A percentile compares a stretch with the other conserved stretches of the same genome.
These are phyloP conservation scores for Sinotaia quadrata DNA, from an alignment of 2,888 invertebrate genomes.

Conservation along the genomic window DNA sequence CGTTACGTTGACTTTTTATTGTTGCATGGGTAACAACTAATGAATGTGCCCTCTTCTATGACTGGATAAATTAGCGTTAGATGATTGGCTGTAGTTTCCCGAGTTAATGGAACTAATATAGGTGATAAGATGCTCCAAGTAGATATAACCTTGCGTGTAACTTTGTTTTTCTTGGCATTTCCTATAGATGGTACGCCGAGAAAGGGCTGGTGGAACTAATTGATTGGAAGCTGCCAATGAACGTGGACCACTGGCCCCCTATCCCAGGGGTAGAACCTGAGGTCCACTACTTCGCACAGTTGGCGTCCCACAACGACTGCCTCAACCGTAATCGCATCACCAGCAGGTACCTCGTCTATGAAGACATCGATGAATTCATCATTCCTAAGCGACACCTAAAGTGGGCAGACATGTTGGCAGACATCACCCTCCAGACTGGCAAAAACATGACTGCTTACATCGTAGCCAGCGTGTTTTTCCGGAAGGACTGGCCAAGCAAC, in stretches of 20 bases:
- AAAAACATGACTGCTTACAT: neutral
- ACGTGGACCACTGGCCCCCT: constrained; percentile 22
- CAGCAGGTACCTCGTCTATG: constrained; percentile 59
- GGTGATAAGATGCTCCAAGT: too few species aligned
- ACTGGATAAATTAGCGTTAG: too few species aligned
- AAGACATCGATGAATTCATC: constrained; percentile 69
- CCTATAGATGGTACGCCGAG: constrained; percentile 21
- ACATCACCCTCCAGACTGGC: constrained; percentile 6
- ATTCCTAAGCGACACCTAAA: constrained; percentile 52
- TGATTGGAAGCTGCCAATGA: constrained; percentile 20
- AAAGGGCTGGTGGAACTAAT: constrained; percentile 19
- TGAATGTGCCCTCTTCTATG: too few species aligned
- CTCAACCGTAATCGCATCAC: constrained; percentile 56
- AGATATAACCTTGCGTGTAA: too few species aligned
- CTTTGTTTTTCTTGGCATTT: too few species aligned
- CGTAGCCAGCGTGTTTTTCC: constrained; percentile 47
- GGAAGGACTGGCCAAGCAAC: constrained; percentile 52
- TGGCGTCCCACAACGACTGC: constrained; percentile 68
- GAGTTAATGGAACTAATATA: too few species aligned
- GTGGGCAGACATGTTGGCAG: constrained; percentile 49
- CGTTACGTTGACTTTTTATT: too few species aligned
- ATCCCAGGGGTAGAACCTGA: constrained; percentile 34
- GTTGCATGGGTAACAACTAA: too few species aligned
- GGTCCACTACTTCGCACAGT: constrained; percentile 69
- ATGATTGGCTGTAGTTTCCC: too few species aligned